These are phyloP conservation scores for Apoda limacodes DNA, from an alignment of 2,888 invertebrate genomes.

Conservation along the genomic window DNA sequence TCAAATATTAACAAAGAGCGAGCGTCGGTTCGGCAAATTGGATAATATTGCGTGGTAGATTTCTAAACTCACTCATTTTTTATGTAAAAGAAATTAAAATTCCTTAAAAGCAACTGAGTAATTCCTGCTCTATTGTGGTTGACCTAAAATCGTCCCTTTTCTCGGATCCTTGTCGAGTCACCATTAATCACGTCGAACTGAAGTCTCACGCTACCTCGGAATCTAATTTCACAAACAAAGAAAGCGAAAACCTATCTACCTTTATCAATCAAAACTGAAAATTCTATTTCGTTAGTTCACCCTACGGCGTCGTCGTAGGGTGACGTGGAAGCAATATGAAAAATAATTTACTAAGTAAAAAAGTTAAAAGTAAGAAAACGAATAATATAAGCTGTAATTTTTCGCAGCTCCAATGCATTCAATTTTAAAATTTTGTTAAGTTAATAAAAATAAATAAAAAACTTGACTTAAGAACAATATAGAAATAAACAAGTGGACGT, in stretches of 20 bases:
- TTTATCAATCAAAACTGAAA: constrained; percentile 69
- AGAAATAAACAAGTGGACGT: no score
- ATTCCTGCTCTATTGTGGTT: not conserved
- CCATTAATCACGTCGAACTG: constrained; percentile 65
- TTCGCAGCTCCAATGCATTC: no score
- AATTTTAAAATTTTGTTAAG: no score
- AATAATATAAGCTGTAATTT: no score
- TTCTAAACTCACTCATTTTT: not conserved
- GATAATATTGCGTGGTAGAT: constrained; percentile 50
- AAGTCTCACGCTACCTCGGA: constrained; percentile 57
- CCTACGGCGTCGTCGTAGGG: constrained; percentile 45
- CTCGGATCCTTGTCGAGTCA: constrained; percentile 41
- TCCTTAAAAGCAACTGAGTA: not conserved
- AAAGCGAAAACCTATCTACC: constrained; percentile 66
- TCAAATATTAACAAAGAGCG: constrained; percentile 60
- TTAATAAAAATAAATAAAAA: no score
- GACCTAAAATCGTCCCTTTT: constrained; percentile 47
- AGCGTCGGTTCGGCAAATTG: constrained; percentile 61
- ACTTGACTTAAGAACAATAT: no score
- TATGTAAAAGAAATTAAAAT: not conserved
- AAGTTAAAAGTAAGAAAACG: no score
- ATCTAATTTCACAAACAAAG: constrained; percentile 67
- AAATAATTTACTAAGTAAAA: no score
- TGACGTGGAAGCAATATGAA: no score
- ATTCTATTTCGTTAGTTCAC: constrained; percentile 64